Conservation (phyloP, 2,113 vertebrate genomes). For the Istiophorus platypterus region DNA sequence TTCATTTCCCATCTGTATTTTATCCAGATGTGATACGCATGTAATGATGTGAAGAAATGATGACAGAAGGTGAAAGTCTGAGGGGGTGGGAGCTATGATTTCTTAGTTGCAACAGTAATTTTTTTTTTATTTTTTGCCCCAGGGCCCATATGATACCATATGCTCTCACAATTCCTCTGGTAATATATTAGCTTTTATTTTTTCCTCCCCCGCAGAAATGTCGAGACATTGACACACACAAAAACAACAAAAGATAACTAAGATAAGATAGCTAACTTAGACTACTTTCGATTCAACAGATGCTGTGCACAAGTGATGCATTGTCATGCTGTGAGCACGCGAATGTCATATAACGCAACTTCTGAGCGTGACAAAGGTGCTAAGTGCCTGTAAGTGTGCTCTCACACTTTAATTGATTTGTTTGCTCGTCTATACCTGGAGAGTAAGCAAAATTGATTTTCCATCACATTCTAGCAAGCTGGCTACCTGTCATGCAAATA, state of each 20-base stretch:
- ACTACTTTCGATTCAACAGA: not conserved
- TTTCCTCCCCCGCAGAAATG: too few species aligned
- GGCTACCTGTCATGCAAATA: constrained; percentile 51
- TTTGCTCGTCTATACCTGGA: constrained; percentile 41
- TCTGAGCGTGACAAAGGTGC: constrained; percentile 14
- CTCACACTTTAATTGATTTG: constrained; percentile 53
- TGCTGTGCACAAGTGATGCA: too few species aligned
- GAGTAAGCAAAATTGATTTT: constrained; percentile 62
- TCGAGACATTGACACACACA: not conserved
- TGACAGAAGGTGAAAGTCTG: too few species aligned
- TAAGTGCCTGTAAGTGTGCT: not conserved
- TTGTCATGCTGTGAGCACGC: not conserved
- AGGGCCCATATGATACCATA: not conserved
- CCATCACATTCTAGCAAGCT: constrained; percentile 51
- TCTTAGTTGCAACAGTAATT: not conserved
- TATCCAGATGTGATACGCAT: not conserved
- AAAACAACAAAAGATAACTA: not conserved
- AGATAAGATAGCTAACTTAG: not conserved
- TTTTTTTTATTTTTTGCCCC: not conserved
- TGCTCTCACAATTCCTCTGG: not conserved
- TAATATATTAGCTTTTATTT: not conserved
- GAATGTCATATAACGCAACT: not conserved
- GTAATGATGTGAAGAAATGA: not conserved
- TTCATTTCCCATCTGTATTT: not conserved
- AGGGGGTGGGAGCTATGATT: not conserved